Evolutionary conservation across 2,888 invertebrate species (phyloP).

Genomic region (Pristionchus japonicus): DNA sequence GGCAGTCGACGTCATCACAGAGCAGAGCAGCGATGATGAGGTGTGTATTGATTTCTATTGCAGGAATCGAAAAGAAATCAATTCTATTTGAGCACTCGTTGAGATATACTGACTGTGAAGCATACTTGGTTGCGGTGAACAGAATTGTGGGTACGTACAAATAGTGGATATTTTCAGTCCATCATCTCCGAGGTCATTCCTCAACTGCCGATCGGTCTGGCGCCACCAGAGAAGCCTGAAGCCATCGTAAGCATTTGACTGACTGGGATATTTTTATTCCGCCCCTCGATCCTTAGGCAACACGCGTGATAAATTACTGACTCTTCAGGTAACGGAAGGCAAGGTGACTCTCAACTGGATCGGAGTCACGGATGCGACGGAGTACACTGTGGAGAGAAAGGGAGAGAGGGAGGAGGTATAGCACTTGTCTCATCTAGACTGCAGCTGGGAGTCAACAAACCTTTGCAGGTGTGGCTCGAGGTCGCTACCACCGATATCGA

Average conservation of each 20-base stretch:
- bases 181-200: constrained; percentile 44
- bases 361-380: constrained; percentile 54
- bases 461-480: constrained; percentile 67
- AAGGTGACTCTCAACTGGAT: constrained; percentile 46
- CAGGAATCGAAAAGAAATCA: too few species aligned
- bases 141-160: too few species aligned
- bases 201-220: constrained; percentile 41
- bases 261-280: too few species aligned
- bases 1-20: constrained; percentile 65
- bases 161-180: not conserved
- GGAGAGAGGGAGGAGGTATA: constrained; percentile 48
- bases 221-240: constrained; percentile 45
- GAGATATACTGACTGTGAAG: too few species aligned
- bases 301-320: not conserved
- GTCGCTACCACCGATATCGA: constrained; percentile 65
- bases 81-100: too few species aligned
- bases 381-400: constrained; percentile 58
- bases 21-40: constrained; percentile 51
- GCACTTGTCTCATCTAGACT: not conserved
- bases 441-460: not conserved
- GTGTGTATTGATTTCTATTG: too few species aligned
- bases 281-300: not conserved
- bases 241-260: constrained; percentile 1
- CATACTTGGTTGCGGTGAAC: too few species aligned
- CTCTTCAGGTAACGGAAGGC: constrained; percentile 14